These are phyloP conservation scores for Neodiprion lecontei DNA, from an alignment of 1,140 invertebrate genomes.

Conservation along the genomic window DNA sequence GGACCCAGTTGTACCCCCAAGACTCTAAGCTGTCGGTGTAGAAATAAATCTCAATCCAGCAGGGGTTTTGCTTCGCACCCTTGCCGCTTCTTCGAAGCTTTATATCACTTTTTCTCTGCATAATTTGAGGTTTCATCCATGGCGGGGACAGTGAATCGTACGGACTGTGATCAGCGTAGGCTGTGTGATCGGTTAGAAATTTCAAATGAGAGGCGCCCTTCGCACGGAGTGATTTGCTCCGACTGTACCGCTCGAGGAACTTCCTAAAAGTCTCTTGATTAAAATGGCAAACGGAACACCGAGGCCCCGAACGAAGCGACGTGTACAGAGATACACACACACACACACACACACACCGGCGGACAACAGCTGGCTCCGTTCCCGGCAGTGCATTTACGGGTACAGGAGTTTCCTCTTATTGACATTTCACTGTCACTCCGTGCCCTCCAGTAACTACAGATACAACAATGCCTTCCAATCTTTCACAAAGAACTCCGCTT, in stretches of 20 bases:
- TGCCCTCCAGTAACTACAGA: background rate
- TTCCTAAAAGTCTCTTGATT: conserved; percentile 52
- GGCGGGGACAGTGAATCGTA: conserved; percentile 27
- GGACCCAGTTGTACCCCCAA: background rate
- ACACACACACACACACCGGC: conserved; percentile 26
- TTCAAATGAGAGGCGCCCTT: background rate
- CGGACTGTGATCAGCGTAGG: conserved; percentile 38
- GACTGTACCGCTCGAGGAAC: background rate
- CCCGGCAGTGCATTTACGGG: conserved; percentile 60
- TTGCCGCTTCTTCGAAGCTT: background rate
- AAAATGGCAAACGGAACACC: conserved; percentile 56
- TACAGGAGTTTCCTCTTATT: conserved; percentile 62
- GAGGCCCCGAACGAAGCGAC: conserved; percentile 32
- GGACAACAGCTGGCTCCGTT: conserved; percentile 62
- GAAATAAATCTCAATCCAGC: too few species aligned
- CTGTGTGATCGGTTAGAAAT: conserved; percentile 30
- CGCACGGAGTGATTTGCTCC: background rate
- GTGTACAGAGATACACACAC: background rate
- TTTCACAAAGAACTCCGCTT: conserved; percentile 2
- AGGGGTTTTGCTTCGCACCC: background rate
- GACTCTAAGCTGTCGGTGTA: background rate
- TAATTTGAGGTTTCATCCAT: background rate
- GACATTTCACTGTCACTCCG: conserved; percentile 39
- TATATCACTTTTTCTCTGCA: background rate
- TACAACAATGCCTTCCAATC: conserved; percentile 1